Base-by-base conservation (phyloP, 2,888 invertebrate species). In the Kuschelorhynchus macadamiae region DNA sequence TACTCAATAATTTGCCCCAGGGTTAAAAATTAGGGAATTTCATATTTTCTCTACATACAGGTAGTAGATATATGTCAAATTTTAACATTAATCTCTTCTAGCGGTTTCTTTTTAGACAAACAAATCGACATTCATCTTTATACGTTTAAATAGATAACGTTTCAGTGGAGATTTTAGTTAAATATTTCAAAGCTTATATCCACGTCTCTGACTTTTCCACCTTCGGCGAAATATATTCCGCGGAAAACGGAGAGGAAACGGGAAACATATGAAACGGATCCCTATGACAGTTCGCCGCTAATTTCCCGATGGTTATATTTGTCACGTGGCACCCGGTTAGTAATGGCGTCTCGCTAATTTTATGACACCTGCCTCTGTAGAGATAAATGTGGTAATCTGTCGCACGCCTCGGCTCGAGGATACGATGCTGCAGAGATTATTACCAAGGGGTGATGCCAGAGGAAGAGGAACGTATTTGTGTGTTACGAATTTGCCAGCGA, bases 301-400 rank as follows among this genome's bases (percentile, higher is more conserved):
- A 78, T 78, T 78, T 77, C 75, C 77, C 77, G 76, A 66, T 72
- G 76, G 76, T 76, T 77, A 75, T 78, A 76, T 76, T 78, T 78
- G 76, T 77, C 74, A 78, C 75, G 72, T 75, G 76, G 75, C 76
- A 65, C 69, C 70, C 53, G 65, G 69, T 70, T 69, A 55, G 68
- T 72, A 72, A 74, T 74, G 67, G 73, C 61, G 71, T 62, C 64
- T 49, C 64, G 72, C 74, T 75, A 77, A 78, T 77, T 77, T 74
- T 70, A 72, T 71, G 74, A 72, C 76, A 77, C 75, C 75, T 77
- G 77, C 72, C 65, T 70, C 61, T 44, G 44, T 44, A 49, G 25
- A 62, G 66, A 70, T 70, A 70, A 70, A 69, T 69, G 69, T 50
- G 65, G 65, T 60, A 69, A 69, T 69, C 65, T 65, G 69, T 65